Base-by-base conservation (phyloP, 92 coral and sea anemone species). In the Diadumene lineata region DNA sequence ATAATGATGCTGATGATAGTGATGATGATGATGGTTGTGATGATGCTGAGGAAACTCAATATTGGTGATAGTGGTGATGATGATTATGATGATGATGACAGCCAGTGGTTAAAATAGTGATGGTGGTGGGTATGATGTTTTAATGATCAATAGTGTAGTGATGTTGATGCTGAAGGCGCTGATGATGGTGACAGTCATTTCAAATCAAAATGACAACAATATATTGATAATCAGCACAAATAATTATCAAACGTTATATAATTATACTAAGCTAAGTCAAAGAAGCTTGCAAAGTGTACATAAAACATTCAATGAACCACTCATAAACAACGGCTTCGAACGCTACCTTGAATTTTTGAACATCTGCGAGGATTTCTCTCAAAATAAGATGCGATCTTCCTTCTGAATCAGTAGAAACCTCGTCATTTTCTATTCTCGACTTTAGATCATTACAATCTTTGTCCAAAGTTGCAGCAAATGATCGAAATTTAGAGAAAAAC, bases 301-400 rank as follows among this genome's bases (percentile, higher is more conserved):
- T 16, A 48, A 51, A 26, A 26, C 30, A 51, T 1, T 21, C 10
- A 0, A 34, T 19, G 1, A 19, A 50, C 21, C 11, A 25, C 26
- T 27, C 15, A 46, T 28, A 46, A 22, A 70, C 1, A 48, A 15
- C 0, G 9, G 22, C 27, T 60, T 60, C 66, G 31, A 60, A n/a
- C n/a, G n/a, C n/a, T 56, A 86, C 91, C 87, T 82, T 86, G 34
- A 82, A 53, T 17, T 78, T 66, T 60, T 66, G 72, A 1, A 79
- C 80, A 31, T 91, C 90, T 6, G 88, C 74, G 13, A 91, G 74
- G 27, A 83, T 81, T 72, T 85, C 92, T 25, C 97, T 81, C 43
- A 91, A 61, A 44, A 91, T 69, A 43, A 91, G 86, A 55, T 92
- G 90, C 43, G 92, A 77, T n/a, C 93, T 85, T 72, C 87, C 90